Percentiles rank a stretch among this genome's conserved stretches.
These are phyloP conservation scores for Corydoras sp. DNA, from an alignment of 2,113 vertebrate species.

Conservation along the genomic window DNA sequence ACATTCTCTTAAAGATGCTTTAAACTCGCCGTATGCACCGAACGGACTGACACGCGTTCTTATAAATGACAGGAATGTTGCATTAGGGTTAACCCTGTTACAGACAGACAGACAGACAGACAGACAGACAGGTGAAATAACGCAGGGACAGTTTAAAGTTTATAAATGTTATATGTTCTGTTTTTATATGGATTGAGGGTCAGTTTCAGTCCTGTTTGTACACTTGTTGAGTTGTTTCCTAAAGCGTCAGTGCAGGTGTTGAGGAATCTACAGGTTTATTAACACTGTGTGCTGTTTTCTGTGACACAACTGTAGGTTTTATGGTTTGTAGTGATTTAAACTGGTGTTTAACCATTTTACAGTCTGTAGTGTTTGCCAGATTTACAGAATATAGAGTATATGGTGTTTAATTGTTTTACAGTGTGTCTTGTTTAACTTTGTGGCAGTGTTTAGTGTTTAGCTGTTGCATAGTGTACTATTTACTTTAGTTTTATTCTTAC, in stretches of 20 bases:
- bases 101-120: too few relatives aligned
- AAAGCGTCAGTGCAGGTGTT: not conserved
- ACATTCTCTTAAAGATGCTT: too few relatives aligned
- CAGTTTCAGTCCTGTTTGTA: not conserved
- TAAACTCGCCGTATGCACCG: too few relatives aligned
- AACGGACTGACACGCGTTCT: too few relatives aligned
- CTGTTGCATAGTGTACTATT: too few relatives aligned
- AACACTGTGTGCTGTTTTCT: not conserved
- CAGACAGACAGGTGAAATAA: too few relatives aligned
- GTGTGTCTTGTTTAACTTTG: not conserved
- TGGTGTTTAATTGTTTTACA: not conserved
- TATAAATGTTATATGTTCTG: too few relatives aligned
- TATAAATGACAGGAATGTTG: too few relatives aligned
- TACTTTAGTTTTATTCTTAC: too few relatives aligned
- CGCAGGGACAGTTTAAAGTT: too few relatives aligned
- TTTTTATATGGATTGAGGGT: not conserved
- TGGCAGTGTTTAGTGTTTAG: not conserved
- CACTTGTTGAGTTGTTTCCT: slow-evolving; percentile 47
- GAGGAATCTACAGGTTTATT: not conserved
- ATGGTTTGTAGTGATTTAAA: not conserved
- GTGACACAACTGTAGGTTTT: not conserved
- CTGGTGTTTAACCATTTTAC: not conserved
- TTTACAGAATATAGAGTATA: not conserved
- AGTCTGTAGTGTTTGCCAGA: slow-evolving; percentile 3
- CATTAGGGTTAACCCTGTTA: too few relatives aligned